A percentile compares a stretch with the other conserved stretches of the same genome.
Evolutionary conservation across 1,140 invertebrate species (phyloP).

Genomic region (Trialeurodes vaporariorum): DNA sequence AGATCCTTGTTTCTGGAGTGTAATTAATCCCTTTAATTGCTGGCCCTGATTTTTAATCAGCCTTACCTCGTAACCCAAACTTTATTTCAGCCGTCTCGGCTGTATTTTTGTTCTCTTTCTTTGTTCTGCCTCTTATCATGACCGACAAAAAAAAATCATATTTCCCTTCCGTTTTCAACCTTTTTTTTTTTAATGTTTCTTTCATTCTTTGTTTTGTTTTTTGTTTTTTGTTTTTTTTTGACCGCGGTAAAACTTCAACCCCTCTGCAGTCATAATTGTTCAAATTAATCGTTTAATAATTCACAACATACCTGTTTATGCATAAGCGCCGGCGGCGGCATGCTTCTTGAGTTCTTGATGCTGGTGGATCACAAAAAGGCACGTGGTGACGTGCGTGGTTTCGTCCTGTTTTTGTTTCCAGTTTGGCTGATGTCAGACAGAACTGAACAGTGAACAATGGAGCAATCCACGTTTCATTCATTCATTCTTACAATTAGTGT

Average conservation of each 20-base stretch:
- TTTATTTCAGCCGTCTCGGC: too few species aligned
- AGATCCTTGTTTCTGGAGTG: neutral
- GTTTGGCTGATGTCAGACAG: too few species aligned
- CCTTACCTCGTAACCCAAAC: neutral
- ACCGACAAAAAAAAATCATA: neutral
- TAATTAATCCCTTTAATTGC: neutral
- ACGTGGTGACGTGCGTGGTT: too few species aligned
- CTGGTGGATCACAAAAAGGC: too few species aligned
- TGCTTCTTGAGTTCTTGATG: too few species aligned
- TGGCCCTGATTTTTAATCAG: neutral
- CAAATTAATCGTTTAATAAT: neutral
- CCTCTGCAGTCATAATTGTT: neutral
- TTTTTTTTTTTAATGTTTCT: neutral
- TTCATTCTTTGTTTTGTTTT: too few species aligned
- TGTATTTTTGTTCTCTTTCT: neutral
- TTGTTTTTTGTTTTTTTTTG: neutral
- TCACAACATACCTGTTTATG: neutral
- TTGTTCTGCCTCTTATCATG: neutral
- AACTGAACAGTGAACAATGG: too few species aligned
- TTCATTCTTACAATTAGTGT: too few species aligned
- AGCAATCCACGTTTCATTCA: too few species aligned
- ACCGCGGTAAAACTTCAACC: neutral
- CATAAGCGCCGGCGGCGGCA: too few species aligned
- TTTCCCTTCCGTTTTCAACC: neutral
- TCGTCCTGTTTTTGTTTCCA: too few species aligned